These are phyloP conservation scores for Lasius platythorax DNA, from an alignment of 2,888 invertebrate species.

Conservation along the genomic window DNA sequence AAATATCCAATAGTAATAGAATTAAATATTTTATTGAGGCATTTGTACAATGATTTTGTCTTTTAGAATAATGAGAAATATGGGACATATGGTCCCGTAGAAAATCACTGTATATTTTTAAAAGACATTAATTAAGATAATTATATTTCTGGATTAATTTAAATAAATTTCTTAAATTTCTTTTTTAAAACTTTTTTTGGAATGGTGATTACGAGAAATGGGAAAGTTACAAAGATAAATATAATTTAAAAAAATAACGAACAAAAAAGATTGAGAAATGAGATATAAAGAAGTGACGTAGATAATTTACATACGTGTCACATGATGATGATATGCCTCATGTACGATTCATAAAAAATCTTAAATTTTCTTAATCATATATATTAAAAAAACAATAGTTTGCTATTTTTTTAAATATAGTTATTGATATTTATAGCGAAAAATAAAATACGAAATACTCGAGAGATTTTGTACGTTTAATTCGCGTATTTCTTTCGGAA, in stretches of 20 bases:
- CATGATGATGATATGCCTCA: background rate
- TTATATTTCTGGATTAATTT: background rate
- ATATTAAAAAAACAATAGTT: background rate
- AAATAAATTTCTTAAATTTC: no score
- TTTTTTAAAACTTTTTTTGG: background rate
- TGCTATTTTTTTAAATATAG: background rate
- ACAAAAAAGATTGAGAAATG: conserved; percentile 28
- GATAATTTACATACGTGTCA: background rate
- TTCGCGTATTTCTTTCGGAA: background rate
- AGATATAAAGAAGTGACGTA: background rate
- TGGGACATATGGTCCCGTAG: background rate
- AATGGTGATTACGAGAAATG: background rate
- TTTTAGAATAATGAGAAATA: background rate
- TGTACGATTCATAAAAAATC: conserved; percentile 13
- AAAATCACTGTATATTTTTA: background rate
- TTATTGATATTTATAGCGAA: background rate
- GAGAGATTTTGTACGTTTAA: background rate
- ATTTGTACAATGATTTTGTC: no score
- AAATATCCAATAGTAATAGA: background rate
- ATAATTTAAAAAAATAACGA: background rate
- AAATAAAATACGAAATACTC: background rate
- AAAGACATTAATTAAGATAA: background rate
- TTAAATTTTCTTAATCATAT: background rate
- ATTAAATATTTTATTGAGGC: background rate
- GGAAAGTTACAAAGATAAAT: background rate